Evolutionary conservation across 2,797 vertebrate species (phyloP), one percentile per base, ranked within the genome.

Genomic region (Remorina albescens): DNA sequence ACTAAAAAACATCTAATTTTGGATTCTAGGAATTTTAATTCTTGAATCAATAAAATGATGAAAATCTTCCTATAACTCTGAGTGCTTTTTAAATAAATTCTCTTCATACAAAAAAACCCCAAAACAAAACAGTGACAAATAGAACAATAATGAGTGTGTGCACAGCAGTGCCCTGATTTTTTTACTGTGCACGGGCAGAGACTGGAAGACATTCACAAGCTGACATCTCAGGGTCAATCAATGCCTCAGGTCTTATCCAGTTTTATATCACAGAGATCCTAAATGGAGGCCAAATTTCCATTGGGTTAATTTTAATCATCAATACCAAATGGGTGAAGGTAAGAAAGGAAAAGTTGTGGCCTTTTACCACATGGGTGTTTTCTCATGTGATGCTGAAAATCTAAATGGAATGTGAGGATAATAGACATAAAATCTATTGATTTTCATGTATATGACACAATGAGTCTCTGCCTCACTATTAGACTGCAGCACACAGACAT

Each of bases 401-500:
- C n/a, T 19, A 26, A 23, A 65, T 47, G 11, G 19, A 68, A 76
- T 32, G 7, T 34, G 21, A 60, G 62, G 9, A 56, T 21, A 70
- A 37, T 34, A 19, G 37, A 67, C 15, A 54, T 23, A 42, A 10
- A 18, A 66, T 55, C 5, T n/a, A 36, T 59, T 50, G 19, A 16
- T 71, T 65, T 58, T n/a, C 25, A 59, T 53, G 37, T 41, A 21
- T 18, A 44, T 56, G 28, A 60, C 32, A 72, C 11, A 37, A 8
- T 49, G 1, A 1, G 50, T 65, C 19, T 71, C 10, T 59, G 41
- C 50, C 21, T 49, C n/a, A 23, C 12, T 65, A 37, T 58, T 50
- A 67, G 56, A 49, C 55, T 34, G 62, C 67, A 63, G 41, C 37
- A 61, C 69, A 60, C 28, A 63, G 57, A 74, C 50, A 55, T 2